phyloP scores from a whole-genome alignment of 2,888 invertebrate genomes.

The Athripsodes cinereus region DNA sequence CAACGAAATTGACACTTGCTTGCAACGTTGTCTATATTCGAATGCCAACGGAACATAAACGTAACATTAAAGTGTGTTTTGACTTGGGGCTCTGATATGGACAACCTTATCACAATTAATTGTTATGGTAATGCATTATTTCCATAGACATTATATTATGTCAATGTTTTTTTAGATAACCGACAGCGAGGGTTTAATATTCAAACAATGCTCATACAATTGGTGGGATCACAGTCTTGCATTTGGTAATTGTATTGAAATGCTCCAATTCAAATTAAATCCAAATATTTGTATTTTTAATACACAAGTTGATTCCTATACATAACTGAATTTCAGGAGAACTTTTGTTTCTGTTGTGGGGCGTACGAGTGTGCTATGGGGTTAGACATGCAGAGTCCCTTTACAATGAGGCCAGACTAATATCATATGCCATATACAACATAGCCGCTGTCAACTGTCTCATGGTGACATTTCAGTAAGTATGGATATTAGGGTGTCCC shows the following conservation, averaged over 20 bases:
- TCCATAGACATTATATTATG: background rate
- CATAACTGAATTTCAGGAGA: constrained; percentile 63
- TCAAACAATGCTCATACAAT: constrained; percentile 84
- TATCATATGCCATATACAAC: constrained; percentile 92
- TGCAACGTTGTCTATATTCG: no score
- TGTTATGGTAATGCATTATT: background rate
- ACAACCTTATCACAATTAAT: no score
- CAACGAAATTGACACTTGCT: no score
- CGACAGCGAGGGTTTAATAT: constrained; percentile 70
- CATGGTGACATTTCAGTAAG: constrained; percentile 92
- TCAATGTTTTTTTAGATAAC: constrained; percentile 48
- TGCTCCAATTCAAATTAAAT: no score
- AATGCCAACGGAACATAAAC: no score
- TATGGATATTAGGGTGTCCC: no score
- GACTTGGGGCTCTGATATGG: no score
- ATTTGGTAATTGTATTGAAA: no score
- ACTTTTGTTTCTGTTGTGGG: constrained; percentile 75
- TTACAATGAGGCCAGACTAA: constrained; percentile 88
- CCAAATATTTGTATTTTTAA: no score
- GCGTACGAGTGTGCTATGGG: constrained; percentile 78
- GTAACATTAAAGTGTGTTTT: no score
- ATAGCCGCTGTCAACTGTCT: constrained; percentile 88
- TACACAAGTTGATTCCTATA: no score
- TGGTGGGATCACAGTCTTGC: constrained; percentile 95
- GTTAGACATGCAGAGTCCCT: constrained; percentile 87